Base-by-base conservation (phyloP, 2,888 invertebrate species). In the Agrenia bidenticulata region DNA sequence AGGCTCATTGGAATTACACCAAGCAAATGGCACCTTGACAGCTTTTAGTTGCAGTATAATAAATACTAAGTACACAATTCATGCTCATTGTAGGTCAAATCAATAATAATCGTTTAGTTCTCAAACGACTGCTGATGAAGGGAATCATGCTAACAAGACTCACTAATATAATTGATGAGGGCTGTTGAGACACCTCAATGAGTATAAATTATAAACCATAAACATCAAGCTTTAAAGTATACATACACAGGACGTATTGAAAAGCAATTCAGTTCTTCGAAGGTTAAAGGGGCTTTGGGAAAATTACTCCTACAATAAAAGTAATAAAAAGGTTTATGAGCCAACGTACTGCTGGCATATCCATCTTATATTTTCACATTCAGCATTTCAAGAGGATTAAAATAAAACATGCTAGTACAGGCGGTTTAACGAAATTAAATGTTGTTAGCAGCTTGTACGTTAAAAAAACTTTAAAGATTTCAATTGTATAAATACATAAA, bases 261-360 rank as follows among this genome's bases (percentile, higher is more conserved):
- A 51, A 51, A 51, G 23, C 51, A 51, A 51, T 51, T 23, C 7
- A 24, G 15, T 45, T 45, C n/a, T 45, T 45, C 45, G 45, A 45
- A 45, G 45, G 45, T 19, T 45, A 15, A 17, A 45, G 19, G 45
- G 45, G n/a, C 13, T 51, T 13, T 51, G 23, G 9, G 24, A 51
- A 51, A 23, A 51, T 51, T 23, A 51, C 13, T 19, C 5, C 45
- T 55, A 32, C 23, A 55, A 55, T 57, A 57, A 41, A 24, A 11
- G 41, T 41, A 37, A 57, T 57, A 57, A 57, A 57, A 57, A 41
- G 37, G 57, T 57, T 57, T 57, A 57, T 41, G 37, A 32, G 57
- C 57, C 41, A 57, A 17, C 41, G 5, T 24, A 23, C 9, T 17
- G 55, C 39, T 57, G 19, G 57, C 57, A 57, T 41, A 32, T 17